Evolutionary conservation across 1,140 invertebrate genomes (phyloP), one percentile per base, ranked within the genome.

Genomic region (Zeugodacus cucurbitae): DNA sequence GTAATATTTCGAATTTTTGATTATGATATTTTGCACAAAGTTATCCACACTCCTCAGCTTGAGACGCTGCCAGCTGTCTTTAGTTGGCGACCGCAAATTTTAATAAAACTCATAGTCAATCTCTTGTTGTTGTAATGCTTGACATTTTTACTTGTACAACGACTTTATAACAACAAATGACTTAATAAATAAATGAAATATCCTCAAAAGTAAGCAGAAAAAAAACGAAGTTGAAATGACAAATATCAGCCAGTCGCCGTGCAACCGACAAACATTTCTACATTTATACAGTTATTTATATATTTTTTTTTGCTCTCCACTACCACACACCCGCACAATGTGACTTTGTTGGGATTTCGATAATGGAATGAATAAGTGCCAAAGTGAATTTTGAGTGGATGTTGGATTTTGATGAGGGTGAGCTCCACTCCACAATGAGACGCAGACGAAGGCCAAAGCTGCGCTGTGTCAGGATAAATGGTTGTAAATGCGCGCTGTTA

Each of bases 301-400:
- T 26, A 62, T 62, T 62, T 62, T 26, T 62, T 54, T 48, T 54
- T 29, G 26, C 70, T n/a, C 37, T 44, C 37, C 32, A 20, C 32
- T 20, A n/a, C n/a, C 48, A 54, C 3, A 20, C 48, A 54, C 11
- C 22, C 32, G 37, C 22, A 22, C 22, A 74, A 74, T 37, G 37
- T 6, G 41, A 34, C 41, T 82, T 82, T 82, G 74, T 82, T 44
- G 41, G 74, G 74, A 82, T 82, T 82, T 44, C 41, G 41, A 54
- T 82, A 82, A 82, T 82, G 74, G 74, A 44, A 82, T 82, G 74
- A 82, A 82, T 44, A 82, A 82, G 26, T 82, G 74, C 74, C 74
- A 48, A 54, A 82, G 74, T 82, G 74, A 82, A 82, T 54, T 82
- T 82, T 48, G 41, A 82, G 41, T 48, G 37, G 0, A 29, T 22